Percentiles rank a stretch among this genome's conserved stretches.
Evolutionary conservation across 2,888 invertebrate genomes (phyloP).

Genomic region (Dichetophora obliterata): DNA sequence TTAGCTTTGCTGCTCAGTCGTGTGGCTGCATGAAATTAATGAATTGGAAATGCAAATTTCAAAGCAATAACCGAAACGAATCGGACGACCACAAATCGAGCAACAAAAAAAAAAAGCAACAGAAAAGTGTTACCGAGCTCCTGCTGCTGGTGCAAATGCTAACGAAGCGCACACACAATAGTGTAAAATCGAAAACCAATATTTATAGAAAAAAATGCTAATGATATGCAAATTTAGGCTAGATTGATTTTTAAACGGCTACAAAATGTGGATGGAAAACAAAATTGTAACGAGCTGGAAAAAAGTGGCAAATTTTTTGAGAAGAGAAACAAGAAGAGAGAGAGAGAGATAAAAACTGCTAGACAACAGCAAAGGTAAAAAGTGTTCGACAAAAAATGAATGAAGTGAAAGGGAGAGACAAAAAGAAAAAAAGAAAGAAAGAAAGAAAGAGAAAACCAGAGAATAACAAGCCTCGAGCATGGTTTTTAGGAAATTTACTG

Average conservation of each 20-base stretch:
- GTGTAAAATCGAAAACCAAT: constrained; percentile 15
- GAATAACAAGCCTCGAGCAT: no score
- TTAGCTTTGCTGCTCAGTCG: background rate
- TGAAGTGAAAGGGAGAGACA: no score
- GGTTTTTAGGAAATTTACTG: no score
- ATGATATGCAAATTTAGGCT: constrained; percentile 15
- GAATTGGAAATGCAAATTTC: constrained; percentile 37
- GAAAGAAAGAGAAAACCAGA: no score
- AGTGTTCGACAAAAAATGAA: no score
- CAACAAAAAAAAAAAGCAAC: background rate
- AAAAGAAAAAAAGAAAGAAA: no score
- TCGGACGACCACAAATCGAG: background rate
- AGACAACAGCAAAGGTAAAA: no score
- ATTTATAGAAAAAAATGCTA: constrained; percentile 32
- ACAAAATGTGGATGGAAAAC: constrained; percentile 3
- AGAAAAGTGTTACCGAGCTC: background rate
- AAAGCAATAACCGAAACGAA: constrained; percentile 30
- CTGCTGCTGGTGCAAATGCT: background rate
- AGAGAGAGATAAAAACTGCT: no score
- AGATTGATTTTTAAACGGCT: constrained; percentile 30
- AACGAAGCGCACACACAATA: background rate
- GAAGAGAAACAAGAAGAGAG: no score
- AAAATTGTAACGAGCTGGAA: background rate
- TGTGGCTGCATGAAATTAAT: constrained; percentile 29
- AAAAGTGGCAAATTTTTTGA: no score